phyloP scores from a whole-genome alignment of 1,140 invertebrate species.

The Helicoverpa zea region DNA sequence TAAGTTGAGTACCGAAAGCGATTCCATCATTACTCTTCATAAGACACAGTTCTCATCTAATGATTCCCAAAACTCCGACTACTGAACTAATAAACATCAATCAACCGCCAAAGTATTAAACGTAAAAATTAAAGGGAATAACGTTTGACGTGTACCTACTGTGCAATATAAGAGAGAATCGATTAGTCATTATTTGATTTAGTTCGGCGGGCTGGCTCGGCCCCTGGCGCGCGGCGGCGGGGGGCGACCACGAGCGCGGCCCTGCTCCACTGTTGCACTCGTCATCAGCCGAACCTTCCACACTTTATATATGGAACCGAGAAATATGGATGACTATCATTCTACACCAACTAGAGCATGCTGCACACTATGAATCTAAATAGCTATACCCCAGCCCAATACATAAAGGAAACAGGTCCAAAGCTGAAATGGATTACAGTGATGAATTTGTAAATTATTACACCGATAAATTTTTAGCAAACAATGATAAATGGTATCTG shows the following conservation, averaged over 20 bases:
- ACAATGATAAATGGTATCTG: constrained; percentile 39
- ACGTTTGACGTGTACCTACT: constrained; percentile 86
- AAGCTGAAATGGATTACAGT: neutral
- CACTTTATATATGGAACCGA: constrained; percentile 75
- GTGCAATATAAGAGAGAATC: constrained; percentile 85
- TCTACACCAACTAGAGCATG: constrained; percentile 32
- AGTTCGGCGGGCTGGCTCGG: constrained; percentile 76
- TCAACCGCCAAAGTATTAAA: constrained; percentile 81
- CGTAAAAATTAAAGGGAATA: constrained; percentile 84
- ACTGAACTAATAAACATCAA: constrained; percentile 86
- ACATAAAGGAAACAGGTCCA: neutral
- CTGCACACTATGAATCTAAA: constrained; percentile 18
- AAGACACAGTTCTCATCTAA: constrained; percentile 80
- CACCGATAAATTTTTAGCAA: constrained; percentile 36
- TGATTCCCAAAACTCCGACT: constrained; percentile 84
- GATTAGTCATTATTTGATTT: constrained; percentile 87
- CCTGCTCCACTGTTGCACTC: constrained; percentile 68
- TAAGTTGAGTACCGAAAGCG: constrained; percentile 78
- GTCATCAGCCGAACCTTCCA: constrained; percentile 80
- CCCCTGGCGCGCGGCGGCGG: constrained; percentile 77
- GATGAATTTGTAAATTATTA: constrained; percentile 12
- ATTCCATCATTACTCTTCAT: constrained; percentile 82
- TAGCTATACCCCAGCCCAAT: too few relatives aligned
- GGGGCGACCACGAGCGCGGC: constrained; percentile 75
- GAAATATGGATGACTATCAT: constrained; percentile 51